Evolutionary conservation across 1,140 invertebrate species (phyloP), one percentile per base, ranked within the genome.

Genomic region (Cheumatopsyche charites): DNA sequence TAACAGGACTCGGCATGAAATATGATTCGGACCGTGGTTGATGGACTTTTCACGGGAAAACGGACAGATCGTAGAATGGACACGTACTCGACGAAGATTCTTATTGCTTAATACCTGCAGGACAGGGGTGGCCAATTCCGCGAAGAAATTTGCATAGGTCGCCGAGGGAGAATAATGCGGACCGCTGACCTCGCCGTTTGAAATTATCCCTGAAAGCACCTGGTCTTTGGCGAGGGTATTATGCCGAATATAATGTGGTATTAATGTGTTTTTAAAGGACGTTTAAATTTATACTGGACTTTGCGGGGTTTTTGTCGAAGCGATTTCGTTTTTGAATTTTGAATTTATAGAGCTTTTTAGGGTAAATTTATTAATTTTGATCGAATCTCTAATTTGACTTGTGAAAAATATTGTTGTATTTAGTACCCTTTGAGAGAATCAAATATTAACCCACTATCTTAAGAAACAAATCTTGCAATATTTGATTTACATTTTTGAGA

Each of bases 21-120:
- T 63, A 63, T 63, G 29, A 63, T 63, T 63, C 29, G 19, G 29
- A 1, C 21, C 41, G 29, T 9, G 29, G 63, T 36, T 43, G 63
- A 66, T 66, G 63, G 63, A 66, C 63, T 66, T 66, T 42, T 66
- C 63, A 43, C n/a, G 23, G 43, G 41, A 6, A 23, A 66, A 66
- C 47, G 29, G 29, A 36, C 29, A 9, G 63, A 66, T 66, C 63
- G 36, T n/a, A 45, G 63, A 66, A 66, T 66, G 63, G 43, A 66
- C 63, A 66, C 63, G 63, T 66, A 66, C 63, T n/a, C 36, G n/a
- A n/a, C n/a, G 63, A 15, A 21, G 42, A 66, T 66, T 66, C 63
- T 47, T 66, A 66, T 66, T 66, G 63, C 63, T 66, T 66, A 66
- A 66, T 66, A 66, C 42, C 61, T 15, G 26, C 26, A 21, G 25